phyloP scores from a whole-genome alignment of 2,797 vertebrate species.

The Enteromius fasciolatus region DNA sequence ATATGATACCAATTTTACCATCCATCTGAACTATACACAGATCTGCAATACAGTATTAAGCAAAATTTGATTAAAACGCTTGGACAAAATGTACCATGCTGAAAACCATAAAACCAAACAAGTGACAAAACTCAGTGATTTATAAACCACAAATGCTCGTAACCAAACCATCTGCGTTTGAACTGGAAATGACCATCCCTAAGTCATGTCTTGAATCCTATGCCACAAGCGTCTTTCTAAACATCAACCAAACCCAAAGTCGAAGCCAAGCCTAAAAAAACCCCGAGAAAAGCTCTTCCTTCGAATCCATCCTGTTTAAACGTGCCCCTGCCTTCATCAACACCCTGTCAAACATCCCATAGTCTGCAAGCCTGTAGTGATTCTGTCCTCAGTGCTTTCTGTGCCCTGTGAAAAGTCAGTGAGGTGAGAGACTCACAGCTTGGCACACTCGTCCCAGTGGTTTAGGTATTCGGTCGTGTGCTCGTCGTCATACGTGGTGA shows the following conservation, averaged over 20 bases:
- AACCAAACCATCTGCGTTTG: slow-evolving; percentile 10
- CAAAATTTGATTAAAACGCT: not conserved
- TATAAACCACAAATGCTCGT: slow-evolving; percentile 15
- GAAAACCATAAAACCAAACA: slow-evolving; percentile 13
- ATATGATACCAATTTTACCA: slow-evolving; percentile 60
- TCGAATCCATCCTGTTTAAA: slow-evolving; percentile 18
- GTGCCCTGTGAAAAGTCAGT: slow-evolving; percentile 31
- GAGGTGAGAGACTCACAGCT: slow-evolving; percentile 64
- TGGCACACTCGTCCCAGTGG: slow-evolving; percentile 87
- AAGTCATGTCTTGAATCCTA: slow-evolving; percentile 3
- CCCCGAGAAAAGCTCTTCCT: not conserved
- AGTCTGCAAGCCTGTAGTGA: slow-evolving; percentile 69
- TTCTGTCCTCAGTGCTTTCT: slow-evolving; percentile 60
- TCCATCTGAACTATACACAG: slow-evolving; percentile 19
- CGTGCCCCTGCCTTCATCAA: slow-evolving; percentile 19
- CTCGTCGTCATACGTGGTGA: slow-evolving; percentile 79
- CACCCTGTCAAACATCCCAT: slow-evolving; percentile 41
- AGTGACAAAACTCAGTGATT: slow-evolving; percentile 5
- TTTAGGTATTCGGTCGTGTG: slow-evolving; percentile 83
- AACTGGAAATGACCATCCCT: slow-evolving; percentile 32
- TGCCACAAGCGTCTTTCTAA: slow-evolving; percentile 1
- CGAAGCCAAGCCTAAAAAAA: not conserved
- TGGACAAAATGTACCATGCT: not conserved
- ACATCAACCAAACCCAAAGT: not conserved
- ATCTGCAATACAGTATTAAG: not conserved